phyloP scores from a whole-genome alignment of 2,888 invertebrate genomes.

The Ornithoptera priamus region DNA sequence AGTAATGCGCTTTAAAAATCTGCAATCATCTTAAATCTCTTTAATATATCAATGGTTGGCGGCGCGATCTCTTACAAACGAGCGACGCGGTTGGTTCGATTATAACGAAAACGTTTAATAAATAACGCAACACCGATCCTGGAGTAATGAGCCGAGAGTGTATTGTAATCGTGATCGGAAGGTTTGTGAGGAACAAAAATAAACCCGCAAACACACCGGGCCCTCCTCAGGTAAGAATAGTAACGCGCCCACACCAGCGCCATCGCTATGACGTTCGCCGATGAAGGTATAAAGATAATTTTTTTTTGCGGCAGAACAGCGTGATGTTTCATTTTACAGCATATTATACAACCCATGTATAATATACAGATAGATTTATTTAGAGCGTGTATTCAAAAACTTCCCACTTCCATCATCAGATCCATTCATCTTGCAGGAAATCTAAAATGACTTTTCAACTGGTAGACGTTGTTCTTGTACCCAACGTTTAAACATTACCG shows the following conservation, averaged over 20 bases:
- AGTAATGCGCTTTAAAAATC: not conserved
- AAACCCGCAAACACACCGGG: slow-evolving; percentile 34
- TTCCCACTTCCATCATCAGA: no score
- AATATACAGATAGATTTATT: no score
- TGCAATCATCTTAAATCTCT: no score
- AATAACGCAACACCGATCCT: slow-evolving; percentile 35
- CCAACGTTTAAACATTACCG: no score
- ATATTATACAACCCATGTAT: no score
- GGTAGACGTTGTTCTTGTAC: no score
- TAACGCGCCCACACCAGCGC: slow-evolving; percentile 7
- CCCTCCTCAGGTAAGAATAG: slow-evolving; percentile 27
- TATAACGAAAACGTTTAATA: slow-evolving; percentile 37
- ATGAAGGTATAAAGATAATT: no score
- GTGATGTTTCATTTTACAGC: no score
- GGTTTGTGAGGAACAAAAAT: slow-evolving; percentile 36
- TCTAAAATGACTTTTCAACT: no score
- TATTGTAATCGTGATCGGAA: slow-evolving; percentile 41
- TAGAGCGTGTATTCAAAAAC: no score
- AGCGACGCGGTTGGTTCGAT: slow-evolving; percentile 35
- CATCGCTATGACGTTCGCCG: not conserved
- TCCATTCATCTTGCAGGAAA: no score
- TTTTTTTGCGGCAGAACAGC: no score
- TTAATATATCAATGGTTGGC: slow-evolving; percentile 16
- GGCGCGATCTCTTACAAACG: slow-evolving; percentile 34
- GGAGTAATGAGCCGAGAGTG: slow-evolving; percentile 46